phyloP scores from a whole-genome alignment of 2,888 invertebrate species.

The Epiblema foenella region DNA sequence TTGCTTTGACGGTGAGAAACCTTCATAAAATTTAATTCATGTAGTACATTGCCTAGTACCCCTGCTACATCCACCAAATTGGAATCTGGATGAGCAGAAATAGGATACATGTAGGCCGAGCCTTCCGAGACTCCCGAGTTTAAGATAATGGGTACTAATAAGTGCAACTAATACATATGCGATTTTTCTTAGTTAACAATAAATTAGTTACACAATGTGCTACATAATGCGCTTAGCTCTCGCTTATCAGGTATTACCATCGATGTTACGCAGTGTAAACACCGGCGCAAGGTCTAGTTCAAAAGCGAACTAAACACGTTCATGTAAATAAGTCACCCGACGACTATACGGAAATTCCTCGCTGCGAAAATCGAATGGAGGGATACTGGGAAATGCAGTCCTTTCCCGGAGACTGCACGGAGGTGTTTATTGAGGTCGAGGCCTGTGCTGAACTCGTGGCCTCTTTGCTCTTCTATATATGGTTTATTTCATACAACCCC shows the following conservation, averaged over 20 bases:
- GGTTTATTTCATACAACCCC: constrained; percentile 17
- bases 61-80: too few species aligned
- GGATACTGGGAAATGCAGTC: constrained; percentile 34
- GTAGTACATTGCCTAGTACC: too few species aligned
- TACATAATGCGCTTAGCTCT: constrained; percentile 55
- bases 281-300: constrained; percentile 54
- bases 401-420: constrained; percentile 32
- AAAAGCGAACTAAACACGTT: constrained; percentile 51
- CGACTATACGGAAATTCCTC: constrained; percentile 20
- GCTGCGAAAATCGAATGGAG: constrained; percentile 23
- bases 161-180: too few species aligned
- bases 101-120: background rate
- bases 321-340: constrained; percentile 26
- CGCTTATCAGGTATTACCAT: constrained; percentile 59
- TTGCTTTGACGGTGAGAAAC: too few species aligned
- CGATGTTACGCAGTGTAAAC: constrained; percentile 57
- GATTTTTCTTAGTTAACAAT: background rate
- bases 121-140: background rate
- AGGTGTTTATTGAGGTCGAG: constrained; percentile 37
- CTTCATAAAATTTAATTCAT: too few species aligned
- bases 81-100: too few species aligned
- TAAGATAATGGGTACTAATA: background rate
- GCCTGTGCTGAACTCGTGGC: constrained; percentile 25
- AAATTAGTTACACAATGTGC: constrained; percentile 44
- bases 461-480: constrained; percentile 36